Base-by-base conservation (phyloP, 2,888 invertebrate genomes). In the Spialia ferax region DNA sequence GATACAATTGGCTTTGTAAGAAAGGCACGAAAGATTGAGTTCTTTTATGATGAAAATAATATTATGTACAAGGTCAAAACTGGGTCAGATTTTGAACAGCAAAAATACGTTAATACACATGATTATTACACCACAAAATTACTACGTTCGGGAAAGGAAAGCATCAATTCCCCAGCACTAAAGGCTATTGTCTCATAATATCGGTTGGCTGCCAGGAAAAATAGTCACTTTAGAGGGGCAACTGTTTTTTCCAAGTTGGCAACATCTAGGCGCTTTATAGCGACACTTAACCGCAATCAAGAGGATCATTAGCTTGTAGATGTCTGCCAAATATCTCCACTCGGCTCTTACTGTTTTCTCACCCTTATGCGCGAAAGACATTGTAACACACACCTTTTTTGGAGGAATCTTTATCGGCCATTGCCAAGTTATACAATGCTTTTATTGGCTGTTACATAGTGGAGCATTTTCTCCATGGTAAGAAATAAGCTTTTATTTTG, bases 221-320 rank as follows among this genome's bases (percentile, higher is more conserved):
- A 89, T 87, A 90, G 89, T 87, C 87, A 86, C 88, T 91, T 91
- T 87, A 88, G 83, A 87, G 81, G 77, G 83, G 82, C 87, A 88
- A 86, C 87, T 87, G 91, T 89, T 91, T 91, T 88, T 88, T 87
- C 87, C 84, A 85, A 88, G 85, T 93, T 93, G 93, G 93, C 93
- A 93, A 86, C 89, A 89, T 84, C 82, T 82, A 86, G 89, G 88
- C 89, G 86, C 86, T 91, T 91, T 91, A 91, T 89, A 85, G 92
- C 87, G 88, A 89, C 92, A 89, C 88, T 93, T 93, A 88, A 88
- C 92, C 92, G 83, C 91, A 93, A 93, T 93, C 91, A 92, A 88
- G 86, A 81, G 91, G 90, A 91, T 93, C 92, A 93, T 93, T 93
- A 93, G 91, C 88, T 85, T 83, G 88, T 85, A 88, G 87, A 88